Evolutionary conservation across 2,888 invertebrate genomes (phyloP), one percentile per base, ranked within the genome.

Genomic region (Clepsis dumicolana): DNA sequence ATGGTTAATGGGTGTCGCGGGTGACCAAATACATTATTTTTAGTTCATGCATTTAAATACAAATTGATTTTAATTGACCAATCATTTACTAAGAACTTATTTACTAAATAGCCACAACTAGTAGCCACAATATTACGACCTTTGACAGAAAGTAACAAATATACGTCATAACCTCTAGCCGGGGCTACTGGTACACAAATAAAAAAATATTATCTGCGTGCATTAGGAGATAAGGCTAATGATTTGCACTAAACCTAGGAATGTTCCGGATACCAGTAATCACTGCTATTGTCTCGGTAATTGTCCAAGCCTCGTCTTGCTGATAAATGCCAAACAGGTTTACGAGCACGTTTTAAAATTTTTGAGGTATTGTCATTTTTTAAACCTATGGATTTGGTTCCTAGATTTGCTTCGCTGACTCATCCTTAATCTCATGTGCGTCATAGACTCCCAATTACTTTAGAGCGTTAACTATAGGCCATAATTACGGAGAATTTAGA

Each of bases 221-320:
- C n/a, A n/a, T n/a, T 24, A 14, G 70, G 44, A 64, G 77, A 80
- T 77, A 81, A 77, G 38, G n/a, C 56, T 65, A 62, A 77, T 81
- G 79, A 85, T 84, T 85, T 77, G 85, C 82, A 72, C 80, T 79
- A 7, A 25, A 7, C 27, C 16, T 70, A 73, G 77, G 80, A 81
- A 81, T 82, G 79, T 73, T 56, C 67, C 44, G 66, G 64, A 53
- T 56, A 67, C 60, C 59, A 18, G 50, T 56, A 54, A 67, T 65
- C 27, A 27, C 60, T 7, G 21, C 50, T 60, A 61, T 64, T 60
- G 56, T 52, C 53, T 53, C 16, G 25, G 35, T 35, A 60, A 59
- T 70, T 52, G n/a, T 65, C n/a, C 14, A 10, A 24, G 56, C 27
- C 53, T 44, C n/a, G 41, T 54, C 25, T 41, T 21, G 16, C 54